Evolutionary conservation across 2,888 invertebrate genomes (phyloP), one percentile per base, ranked within the genome.

Genomic region (Drosophila maculinotata): DNA sequence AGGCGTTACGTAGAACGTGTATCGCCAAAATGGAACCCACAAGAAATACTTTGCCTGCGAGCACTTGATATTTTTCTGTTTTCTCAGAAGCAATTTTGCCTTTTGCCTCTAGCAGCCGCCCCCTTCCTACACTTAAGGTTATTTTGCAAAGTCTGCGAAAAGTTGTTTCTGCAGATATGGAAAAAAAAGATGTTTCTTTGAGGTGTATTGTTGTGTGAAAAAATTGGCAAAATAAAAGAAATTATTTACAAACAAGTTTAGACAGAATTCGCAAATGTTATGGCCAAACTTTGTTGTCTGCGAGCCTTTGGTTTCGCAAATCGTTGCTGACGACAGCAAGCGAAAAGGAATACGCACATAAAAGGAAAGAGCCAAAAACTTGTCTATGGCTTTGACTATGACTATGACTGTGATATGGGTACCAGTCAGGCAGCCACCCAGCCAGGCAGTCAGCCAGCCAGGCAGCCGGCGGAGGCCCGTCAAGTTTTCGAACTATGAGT

Each of bases 161-260:
- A 87, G 77, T 87, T 52, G 33, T 52, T 53, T 41, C n/a, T 36
- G 38, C 28, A 75, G 69, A 73, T 73, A 67, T 67, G 45, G 62
- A 52, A 56, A 30, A 14, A 35, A 33, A 26, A 26, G 41, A 38
- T 58, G 76, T 72, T 67, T 69, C 84, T 81, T 81, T 81, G 84
- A 81, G 81, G 81, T 81, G 81, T 80, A 81, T 74, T 81, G 85
- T 81, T 81, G 81, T 87, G 81, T 81, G 65, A 81, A 82, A 84
- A 79, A 79, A 73, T 76, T 81, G 79, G 70, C 85, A 81, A 83
- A 83, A 85, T 87, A 87, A 83, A 83, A 87, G 79, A 87, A 83
- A 87, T 87, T 87, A 83, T 83, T 83, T 87, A 68, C 86, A 87
- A 83, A 87, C 83, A 83, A 83, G 76, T 79, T 83, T 78, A 81